These are phyloP conservation scores for Tenodera sinensis DNA, from an alignment of 2,888 invertebrate genomes.

Conservation along the genomic window DNA sequence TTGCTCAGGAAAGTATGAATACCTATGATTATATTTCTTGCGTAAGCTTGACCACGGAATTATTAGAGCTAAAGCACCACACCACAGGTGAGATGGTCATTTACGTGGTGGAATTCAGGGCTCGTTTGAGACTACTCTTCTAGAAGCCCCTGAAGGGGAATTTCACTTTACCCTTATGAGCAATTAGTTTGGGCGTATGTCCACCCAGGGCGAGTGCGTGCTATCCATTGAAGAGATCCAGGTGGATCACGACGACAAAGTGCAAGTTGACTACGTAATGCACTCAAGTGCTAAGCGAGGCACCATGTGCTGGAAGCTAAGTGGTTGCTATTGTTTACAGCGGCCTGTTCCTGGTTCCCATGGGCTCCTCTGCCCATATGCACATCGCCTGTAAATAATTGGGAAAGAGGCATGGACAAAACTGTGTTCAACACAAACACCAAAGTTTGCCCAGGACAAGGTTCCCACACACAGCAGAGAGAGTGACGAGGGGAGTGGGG, in stretches of 20 bases:
- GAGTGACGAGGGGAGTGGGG: not conserved
- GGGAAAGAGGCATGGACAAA: not conserved
- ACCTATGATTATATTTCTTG: too few species aligned
- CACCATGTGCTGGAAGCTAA: not conserved
- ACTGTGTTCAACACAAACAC: not conserved
- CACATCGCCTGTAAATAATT: not conserved
- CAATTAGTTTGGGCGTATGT: not conserved
- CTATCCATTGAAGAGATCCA: not conserved
- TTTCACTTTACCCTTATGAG: not conserved
- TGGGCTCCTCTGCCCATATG: not conserved
- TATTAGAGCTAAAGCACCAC: too few species aligned
- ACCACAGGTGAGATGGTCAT: too few species aligned
- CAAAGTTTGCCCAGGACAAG: not conserved
- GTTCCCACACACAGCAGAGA: not conserved
- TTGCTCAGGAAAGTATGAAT: too few species aligned
- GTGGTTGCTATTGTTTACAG: not conserved
- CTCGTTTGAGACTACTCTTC: too few species aligned
- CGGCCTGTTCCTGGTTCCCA: not conserved
- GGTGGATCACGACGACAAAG: not conserved
- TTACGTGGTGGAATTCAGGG: too few species aligned
- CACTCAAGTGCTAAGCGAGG: not conserved
- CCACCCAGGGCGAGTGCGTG: not conserved
- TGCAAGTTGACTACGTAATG: not conserved
- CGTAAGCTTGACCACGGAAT: too few species aligned
- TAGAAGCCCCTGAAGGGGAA: too few species aligned